A percentile compares a stretch with the other conserved stretches of the same genome.
phyloP scores from a whole-genome alignment of 2,113 vertebrate species.

The Forbesichthys papilliferus region DNA sequence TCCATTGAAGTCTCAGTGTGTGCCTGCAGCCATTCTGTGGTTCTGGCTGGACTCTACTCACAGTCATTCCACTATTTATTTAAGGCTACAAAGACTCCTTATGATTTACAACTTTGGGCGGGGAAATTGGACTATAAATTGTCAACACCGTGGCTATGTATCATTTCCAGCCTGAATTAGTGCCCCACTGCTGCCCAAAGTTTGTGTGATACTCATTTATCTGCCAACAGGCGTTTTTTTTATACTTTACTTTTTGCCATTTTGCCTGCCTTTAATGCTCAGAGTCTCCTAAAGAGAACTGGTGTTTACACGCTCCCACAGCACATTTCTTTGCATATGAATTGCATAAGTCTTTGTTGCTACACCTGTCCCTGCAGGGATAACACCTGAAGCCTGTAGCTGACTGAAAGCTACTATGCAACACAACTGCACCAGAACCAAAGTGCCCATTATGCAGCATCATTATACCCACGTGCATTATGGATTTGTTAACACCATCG shows the following conservation, averaged over 20 bases:
- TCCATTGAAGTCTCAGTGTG: constrained; percentile 33
- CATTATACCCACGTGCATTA: too few species aligned
- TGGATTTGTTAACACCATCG: too few species aligned
- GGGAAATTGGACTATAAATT: constrained; percentile 23
- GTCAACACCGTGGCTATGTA: constrained; percentile 34
- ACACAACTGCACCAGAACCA: too few species aligned
- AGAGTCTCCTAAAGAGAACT: neutral
- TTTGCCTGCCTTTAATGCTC: constrained; percentile 6
- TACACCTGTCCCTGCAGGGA: neutral
- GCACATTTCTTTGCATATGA: constrained; percentile 2
- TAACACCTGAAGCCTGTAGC: constrained; percentile 7
- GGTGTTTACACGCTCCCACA: neutral
- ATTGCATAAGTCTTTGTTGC: constrained; percentile 7
- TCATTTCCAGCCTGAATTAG: constrained; percentile 21
- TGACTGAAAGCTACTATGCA: too few species aligned
- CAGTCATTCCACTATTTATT: constrained; percentile 55
- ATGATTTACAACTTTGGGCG: constrained; percentile 37
- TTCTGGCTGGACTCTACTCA: constrained; percentile 45
- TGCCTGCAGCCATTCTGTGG: constrained; percentile 24
- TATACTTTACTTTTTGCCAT: neutral
- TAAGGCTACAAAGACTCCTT: constrained; percentile 48
- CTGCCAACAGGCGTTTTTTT: too few species aligned
- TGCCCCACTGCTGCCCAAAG: constrained; percentile 14
- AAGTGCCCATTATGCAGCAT: too few species aligned
- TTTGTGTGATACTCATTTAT: neutral